A percentile compares a stretch with the other conserved stretches of the same genome.
These are phyloP conservation scores for Diplodus sargus DNA, from an alignment of 2,797 vertebrate genomes.

Conservation along the genomic window DNA sequence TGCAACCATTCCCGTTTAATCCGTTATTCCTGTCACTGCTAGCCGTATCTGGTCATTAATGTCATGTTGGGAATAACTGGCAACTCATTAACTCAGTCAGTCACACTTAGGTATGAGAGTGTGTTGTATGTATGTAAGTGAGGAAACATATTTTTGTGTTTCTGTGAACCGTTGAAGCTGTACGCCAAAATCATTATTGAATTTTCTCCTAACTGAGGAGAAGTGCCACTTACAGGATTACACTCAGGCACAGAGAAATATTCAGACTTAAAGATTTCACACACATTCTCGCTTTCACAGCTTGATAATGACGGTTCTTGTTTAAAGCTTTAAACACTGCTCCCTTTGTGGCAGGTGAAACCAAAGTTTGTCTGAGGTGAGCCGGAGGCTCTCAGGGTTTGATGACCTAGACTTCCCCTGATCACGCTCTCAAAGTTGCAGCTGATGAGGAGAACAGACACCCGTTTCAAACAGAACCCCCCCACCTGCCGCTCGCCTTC, in stretches of 20 bases:
- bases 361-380: slow-evolving; percentile 69
- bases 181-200: not conserved
- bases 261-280: slow-evolving; percentile 30
- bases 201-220: not conserved
- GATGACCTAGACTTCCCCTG: slow-evolving; percentile 46
- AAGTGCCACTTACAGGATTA: not conserved
- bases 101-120: too few relatives aligned
- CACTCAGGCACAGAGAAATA: not conserved
- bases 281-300: slow-evolving; percentile 17
- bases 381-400: slow-evolving; percentile 46
- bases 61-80: too few relatives aligned
- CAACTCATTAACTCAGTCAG: too few relatives aligned
- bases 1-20: too few relatives aligned
- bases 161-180: not conserved
- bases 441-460: slow-evolving; percentile 59
- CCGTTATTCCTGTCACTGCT: too few relatives aligned
- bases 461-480: slow-evolving; percentile 17
- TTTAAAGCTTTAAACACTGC: slow-evolving; percentile 47
- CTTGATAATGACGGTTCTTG: slow-evolving; percentile 35
- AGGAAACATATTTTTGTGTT: not conserved
- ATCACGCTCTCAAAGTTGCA: slow-evolving; percentile 30
- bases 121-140: too few relatives aligned
- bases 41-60: too few relatives aligned
- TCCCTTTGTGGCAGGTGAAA: slow-evolving; percentile 54
- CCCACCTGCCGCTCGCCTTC: slow-evolving; percentile 21